phyloP scores from a whole-genome alignment of 2,888 invertebrate species.

The Chymomyza fuscimana region DNA sequence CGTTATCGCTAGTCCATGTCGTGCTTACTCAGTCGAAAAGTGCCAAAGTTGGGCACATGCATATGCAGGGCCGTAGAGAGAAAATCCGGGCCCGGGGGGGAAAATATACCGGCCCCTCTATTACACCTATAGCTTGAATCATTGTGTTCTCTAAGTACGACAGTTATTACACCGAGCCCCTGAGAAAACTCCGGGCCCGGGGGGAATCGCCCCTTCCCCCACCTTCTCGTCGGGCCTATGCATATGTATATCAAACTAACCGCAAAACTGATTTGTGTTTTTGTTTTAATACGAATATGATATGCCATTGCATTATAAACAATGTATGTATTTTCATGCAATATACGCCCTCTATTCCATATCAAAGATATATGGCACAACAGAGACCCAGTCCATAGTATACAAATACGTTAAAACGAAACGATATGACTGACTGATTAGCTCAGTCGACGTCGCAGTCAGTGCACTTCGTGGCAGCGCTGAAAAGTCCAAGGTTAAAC shows the following conservation, averaged over 20 bases:
- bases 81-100: no score
- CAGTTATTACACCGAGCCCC: no score
- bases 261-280: not conserved
- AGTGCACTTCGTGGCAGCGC: slow-evolving; percentile 26
- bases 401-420: not conserved
- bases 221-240: not conserved
- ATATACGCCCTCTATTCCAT: not conserved
- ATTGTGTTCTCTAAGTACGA: no score
- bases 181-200: no score
- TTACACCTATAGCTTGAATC: no score
- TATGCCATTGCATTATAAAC: not conserved
- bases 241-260: not conserved
- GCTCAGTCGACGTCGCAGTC: slow-evolving; percentile 4
- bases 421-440: slow-evolving; percentile 44
- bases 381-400: not conserved
- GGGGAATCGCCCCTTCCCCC: no score
- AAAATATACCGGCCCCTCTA: no score
- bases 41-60: not conserved
- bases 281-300: not conserved
- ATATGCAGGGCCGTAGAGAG: no score
- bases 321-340: no score
- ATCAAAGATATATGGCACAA: not conserved
- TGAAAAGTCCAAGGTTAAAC: slow-evolving; percentile 62
- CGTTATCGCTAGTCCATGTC: not conserved
- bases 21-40: not conserved